Percentiles rank a stretch among this genome's conserved stretches.
These are phyloP conservation scores for Silvanus unidentatus DNA, from an alignment of 2,888 invertebrate species.

Conservation along the genomic window DNA sequence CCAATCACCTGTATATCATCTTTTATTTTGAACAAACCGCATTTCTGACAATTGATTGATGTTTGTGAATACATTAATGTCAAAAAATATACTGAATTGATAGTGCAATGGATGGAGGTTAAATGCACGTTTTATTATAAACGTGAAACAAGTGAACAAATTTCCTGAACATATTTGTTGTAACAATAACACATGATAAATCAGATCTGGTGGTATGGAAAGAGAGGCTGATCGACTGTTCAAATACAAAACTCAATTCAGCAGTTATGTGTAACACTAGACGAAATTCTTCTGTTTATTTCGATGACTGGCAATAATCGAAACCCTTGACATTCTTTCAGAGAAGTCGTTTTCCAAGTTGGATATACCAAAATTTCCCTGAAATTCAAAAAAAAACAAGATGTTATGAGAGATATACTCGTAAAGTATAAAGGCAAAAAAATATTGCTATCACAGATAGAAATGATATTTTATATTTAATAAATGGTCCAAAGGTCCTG, in stretches of 20 bases:
- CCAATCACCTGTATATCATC: slow-evolving; percentile 28
- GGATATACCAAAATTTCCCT: too few relatives aligned
- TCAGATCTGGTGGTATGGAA: background rate
- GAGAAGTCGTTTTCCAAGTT: too few relatives aligned
- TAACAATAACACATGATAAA: background rate
- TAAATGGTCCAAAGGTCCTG: too few relatives aligned
- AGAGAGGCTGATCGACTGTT: background rate
- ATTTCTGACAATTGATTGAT: slow-evolving; percentile 35
- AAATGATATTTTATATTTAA: too few relatives aligned
- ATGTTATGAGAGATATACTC: too few relatives aligned
- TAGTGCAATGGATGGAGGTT: slow-evolving; percentile 34
- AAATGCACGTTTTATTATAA: slow-evolving; percentile 32
- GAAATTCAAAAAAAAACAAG: too few relatives aligned
- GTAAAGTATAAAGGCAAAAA: background rate
- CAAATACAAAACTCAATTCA: too few relatives aligned
- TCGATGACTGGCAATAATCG: slow-evolving; percentile 39
- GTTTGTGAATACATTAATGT: slow-evolving; percentile 37
- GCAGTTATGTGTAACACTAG: background rate
- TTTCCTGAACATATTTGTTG: slow-evolving; percentile 10
- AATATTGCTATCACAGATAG: slow-evolving; percentile 2
- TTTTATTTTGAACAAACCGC: slow-evolving; percentile 30
- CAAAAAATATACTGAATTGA: slow-evolving; percentile 35
- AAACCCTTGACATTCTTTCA: slow-evolving; percentile 18
- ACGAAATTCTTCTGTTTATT: background rate
- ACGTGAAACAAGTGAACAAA: slow-evolving; percentile 20